Evolutionary conservation across 2,888 invertebrate species (phyloP), one percentile per base, ranked within the genome.

Genomic region (Myopa tessellatipennis): DNA sequence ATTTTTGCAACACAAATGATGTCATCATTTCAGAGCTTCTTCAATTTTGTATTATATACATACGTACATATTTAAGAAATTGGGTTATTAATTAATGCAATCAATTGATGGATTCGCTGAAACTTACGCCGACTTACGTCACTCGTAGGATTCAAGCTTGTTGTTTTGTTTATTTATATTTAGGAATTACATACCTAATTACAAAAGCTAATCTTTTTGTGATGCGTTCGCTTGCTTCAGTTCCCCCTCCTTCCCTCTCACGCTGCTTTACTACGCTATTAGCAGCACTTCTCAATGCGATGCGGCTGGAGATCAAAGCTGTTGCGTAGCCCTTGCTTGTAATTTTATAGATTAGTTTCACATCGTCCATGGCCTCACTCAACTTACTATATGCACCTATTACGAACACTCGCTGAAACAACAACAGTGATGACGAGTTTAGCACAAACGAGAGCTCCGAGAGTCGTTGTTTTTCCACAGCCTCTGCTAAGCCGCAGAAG

Each of bases 261-360:
- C 36, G 40, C 45, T 69, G 38, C 40, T 18, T 40, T 26, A 45
- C 55, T 4, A 14, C 71, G 14, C 34, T 34, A 14, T 7, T 55
- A n/a, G 60, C 38, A 16, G 45, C 73, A 16, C 45, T 12, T n/a
- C 36, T 10, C 55, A 38, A n/a, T 61, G 58, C 70, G 63, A 65
- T 38, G n/a, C 76, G 76, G 71, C 70, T 18, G 18, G 26, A 76
- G 63, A 76, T 76, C 76, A 76, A 76, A 76, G 76, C 74, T 79
- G 76, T 81, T 78, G 79, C 77, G 60, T 79, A 77, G 76, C 80
- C 80, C 79, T 79, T 82, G 81, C 80, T 80, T 82, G 81, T 81
- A 82, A 83, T 81, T 81, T 83, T 81, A 87, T 84, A 87, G 87
- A 87, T 87, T 87, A 85, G 86, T 86, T 87, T 87, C 87, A 85